Conservation (phyloP, 35 echinoderm and acorn worm genomes). For the Apostichopus parvimensis region DNA sequence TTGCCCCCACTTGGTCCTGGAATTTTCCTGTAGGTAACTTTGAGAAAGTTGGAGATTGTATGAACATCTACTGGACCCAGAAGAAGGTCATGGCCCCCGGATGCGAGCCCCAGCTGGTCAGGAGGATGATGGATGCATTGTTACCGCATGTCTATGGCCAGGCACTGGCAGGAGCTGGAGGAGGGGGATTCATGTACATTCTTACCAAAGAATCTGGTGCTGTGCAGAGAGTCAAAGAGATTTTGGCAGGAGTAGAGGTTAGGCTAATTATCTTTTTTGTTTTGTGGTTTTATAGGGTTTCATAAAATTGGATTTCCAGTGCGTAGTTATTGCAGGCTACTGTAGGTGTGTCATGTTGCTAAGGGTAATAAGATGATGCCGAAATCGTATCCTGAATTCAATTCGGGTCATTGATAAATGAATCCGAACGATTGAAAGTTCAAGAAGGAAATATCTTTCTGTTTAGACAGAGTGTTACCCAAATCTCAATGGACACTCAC, state of each 20-base stretch:
- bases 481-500: too few relatives aligned
- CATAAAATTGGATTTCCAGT: too few relatives aligned
- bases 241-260: slow-evolving; percentile 63
- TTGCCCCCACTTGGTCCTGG: not conserved
- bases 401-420: too few relatives aligned
- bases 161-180: slow-evolving; percentile 81
- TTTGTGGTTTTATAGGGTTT: too few relatives aligned
- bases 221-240: slow-evolving; percentile 62
- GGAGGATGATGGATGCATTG: slow-evolving; percentile 88
- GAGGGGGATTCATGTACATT: slow-evolving; percentile 86
- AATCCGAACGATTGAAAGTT: not conserved
- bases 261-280: not conserved
- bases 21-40: slow-evolving; percentile 71
- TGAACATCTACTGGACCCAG: slow-evolving; percentile 93
- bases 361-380: too few relatives aligned
- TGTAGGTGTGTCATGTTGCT: too few relatives aligned
- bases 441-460: not conserved
- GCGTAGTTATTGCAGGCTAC: too few relatives aligned
- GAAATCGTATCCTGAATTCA: too few relatives aligned
- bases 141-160: slow-evolving; percentile 81
- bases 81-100: slow-evolving; percentile 98
- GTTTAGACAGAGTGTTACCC: too few relatives aligned
- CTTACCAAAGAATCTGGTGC: slow-evolving; percentile 76
- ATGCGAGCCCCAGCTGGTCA: slow-evolving; percentile 76
- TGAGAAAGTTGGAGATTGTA: slow-evolving; percentile 80